Evolutionary conservation across 2,888 invertebrate genomes (phyloP), one percentile per base, ranked within the genome.

Genomic region (Cheilosia variabilis): DNA sequence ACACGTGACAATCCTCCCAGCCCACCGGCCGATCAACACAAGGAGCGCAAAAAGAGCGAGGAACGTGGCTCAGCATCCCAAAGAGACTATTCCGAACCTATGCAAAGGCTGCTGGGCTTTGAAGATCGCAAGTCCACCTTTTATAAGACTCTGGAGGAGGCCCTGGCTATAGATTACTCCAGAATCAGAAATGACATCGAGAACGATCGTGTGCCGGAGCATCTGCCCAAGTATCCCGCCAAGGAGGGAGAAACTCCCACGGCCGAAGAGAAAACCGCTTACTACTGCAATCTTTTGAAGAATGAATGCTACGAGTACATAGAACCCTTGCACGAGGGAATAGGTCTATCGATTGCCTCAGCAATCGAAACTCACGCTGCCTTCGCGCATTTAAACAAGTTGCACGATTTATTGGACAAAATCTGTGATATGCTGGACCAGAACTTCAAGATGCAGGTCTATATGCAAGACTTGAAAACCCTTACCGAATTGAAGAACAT

Each of bases 361-460:
- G 93, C 94, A 0, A 93, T 94, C 87, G 94, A 94, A 19, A 94
- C 95, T 0, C 92, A 95, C 13, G 95, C 95, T 88, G 94, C 95
- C 0, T 94, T 97, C 84, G 96, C 97, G 89, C 96, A 97, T 89
- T 91, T 97, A 63, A 96, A 96, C 88, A 96, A 96, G 88, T 93
- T 97, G 7, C 94, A 97, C 88, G 94, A 95, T 81, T 92, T 97
- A 41, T 93, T 97, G 91, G 96, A 97, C 89, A 96, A 96, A 89
- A 94, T 97, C 87, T 93, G 96, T 6, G 94, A 94, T 52, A 92
- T 97, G 45, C 94, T 95, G 87, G 95, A 96, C 88, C 95, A 96
- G 87, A 96, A 97, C 90, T 93, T 94, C 0, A 94, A 94, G 86
- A 92, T 96, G 27, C 94, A 96, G 75, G 93, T 94, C 87, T 93